phyloP scores from a whole-genome alignment of 2,797 vertebrate species.

The Acanthiza pusilla region DNA sequence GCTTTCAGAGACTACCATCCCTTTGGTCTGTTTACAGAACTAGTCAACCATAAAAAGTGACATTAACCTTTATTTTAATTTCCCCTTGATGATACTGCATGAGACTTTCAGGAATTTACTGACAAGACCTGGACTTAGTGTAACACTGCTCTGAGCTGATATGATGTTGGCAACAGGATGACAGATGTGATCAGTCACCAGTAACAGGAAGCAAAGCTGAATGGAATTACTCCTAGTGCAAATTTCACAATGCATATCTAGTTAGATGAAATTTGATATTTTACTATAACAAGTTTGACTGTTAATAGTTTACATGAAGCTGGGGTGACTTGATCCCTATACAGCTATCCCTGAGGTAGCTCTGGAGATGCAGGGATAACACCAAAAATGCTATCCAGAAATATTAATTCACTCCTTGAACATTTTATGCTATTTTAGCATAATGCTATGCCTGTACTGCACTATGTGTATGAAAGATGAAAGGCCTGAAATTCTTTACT shows the following conservation, averaged over 20 bases:
- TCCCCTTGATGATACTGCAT: not conserved
- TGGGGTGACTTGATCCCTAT: not conserved
- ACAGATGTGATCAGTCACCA: not conserved
- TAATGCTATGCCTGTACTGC: not conserved
- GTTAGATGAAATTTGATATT: not conserved
- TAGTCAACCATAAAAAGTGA: slow-evolving; percentile 51
- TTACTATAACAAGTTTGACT: not conserved
- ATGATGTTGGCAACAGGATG: not conserved
- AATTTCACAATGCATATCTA: not conserved
- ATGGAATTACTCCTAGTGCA: not conserved
- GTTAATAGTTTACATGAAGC: not conserved
- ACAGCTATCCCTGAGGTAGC: not conserved
- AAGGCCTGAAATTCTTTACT: not conserved
- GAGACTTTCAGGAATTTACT: not conserved
- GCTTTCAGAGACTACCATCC: slow-evolving; percentile 13
- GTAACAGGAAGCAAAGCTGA: not conserved
- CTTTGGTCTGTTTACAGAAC: slow-evolving; percentile 41
- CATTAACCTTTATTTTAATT: slow-evolving; percentile 70
- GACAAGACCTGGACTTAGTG: not conserved
- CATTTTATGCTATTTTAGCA: not conserved
- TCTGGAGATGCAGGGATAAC: not conserved
- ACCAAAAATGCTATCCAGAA: not conserved
- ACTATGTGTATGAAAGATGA: not conserved
- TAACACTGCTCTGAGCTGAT: not conserved
- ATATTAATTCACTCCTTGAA: not conserved